Conservation (phyloP, 2,888 invertebrate genomes). For the Trichopria drosophilae region DNA sequence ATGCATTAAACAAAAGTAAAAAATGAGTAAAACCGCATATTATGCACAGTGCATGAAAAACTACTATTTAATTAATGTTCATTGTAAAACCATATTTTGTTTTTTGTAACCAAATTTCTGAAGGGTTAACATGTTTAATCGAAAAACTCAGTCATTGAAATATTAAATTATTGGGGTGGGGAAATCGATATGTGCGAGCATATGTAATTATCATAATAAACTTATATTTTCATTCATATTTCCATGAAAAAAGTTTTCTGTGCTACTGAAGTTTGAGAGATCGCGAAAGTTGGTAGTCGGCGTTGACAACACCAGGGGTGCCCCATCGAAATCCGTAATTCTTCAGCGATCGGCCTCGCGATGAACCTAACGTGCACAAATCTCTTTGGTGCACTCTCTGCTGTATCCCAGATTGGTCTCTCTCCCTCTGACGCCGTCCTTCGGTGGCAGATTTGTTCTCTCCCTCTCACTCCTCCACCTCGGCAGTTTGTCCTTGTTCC, state of each 20-base stretch:
- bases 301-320: slow-evolving; percentile 35
- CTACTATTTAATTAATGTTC: no score
- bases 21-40: no score
- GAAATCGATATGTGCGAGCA: no score
- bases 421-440: slow-evolving; percentile 9
- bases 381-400: slow-evolving; percentile 34
- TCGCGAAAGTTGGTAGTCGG: slow-evolving; percentile 25
- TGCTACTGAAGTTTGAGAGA: not conserved
- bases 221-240: slow-evolving; percentile 19
- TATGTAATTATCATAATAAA: no score
- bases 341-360: slow-evolving; percentile 43
- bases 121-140: no score
- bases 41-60: no score
- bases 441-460: not conserved
- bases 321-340: slow-evolving; percentile 46
- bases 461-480: not conserved
- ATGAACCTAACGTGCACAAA: slow-evolving; percentile 45
- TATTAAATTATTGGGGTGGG: no score
- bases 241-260: not conserved
- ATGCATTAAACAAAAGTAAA: no score
- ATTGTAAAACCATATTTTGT: no score
- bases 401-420: slow-evolving; percentile 12
- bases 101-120: no score
- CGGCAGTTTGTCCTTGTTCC: not conserved
- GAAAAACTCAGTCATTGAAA: no score